Evolutionary conservation across 2,888 invertebrate species (phyloP).

Genomic region (Acleris literana): DNA sequence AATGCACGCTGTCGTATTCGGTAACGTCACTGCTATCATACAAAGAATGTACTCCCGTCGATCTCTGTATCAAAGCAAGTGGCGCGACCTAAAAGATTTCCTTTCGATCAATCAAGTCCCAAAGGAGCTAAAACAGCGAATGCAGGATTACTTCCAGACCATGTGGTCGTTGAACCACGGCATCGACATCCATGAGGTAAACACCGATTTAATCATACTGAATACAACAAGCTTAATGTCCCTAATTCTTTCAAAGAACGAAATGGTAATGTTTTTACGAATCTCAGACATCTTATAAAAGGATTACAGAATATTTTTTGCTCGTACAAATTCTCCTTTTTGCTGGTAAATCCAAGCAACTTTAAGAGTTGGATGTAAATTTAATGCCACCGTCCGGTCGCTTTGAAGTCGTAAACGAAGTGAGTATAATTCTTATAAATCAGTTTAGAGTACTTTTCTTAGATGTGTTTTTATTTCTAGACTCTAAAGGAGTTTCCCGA

Average conservation of each 20-base stretch:
- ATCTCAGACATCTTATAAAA: constrained; percentile 30
- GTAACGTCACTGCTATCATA: constrained; percentile 98
- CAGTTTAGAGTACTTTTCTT: constrained; percentile 35
- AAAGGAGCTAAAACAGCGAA: constrained; percentile 95
- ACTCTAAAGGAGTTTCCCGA: constrained; percentile 98
- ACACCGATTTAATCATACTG: background rate
- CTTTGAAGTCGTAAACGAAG: constrained; percentile 40
- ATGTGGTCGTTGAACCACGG: constrained; percentile 99
- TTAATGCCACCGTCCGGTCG: constrained; percentile 39
- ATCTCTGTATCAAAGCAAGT: constrained; percentile 96
- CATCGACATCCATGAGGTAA: constrained; percentile 97
- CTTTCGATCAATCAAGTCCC: constrained; percentile 97
- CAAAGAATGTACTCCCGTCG: constrained; percentile 97
- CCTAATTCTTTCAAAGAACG: constrained; percentile 26
- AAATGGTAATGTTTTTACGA: constrained; percentile 27
- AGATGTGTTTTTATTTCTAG: constrained; percentile 77
- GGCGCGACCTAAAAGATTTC: constrained; percentile 97
- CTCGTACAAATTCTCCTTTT: constrained; percentile 23
- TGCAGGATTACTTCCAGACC: constrained; percentile 99
- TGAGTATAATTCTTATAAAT: constrained; percentile 34
- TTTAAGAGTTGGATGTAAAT: constrained; percentile 39
- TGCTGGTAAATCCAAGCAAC: constrained; percentile 26
- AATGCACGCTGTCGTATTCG: constrained; percentile 99
- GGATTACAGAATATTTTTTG: constrained; percentile 29
- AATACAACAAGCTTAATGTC: constrained; percentile 12